phyloP scores from a whole-genome alignment of 2,797 vertebrate genomes.

The Sciurus carolinensis region DNA sequence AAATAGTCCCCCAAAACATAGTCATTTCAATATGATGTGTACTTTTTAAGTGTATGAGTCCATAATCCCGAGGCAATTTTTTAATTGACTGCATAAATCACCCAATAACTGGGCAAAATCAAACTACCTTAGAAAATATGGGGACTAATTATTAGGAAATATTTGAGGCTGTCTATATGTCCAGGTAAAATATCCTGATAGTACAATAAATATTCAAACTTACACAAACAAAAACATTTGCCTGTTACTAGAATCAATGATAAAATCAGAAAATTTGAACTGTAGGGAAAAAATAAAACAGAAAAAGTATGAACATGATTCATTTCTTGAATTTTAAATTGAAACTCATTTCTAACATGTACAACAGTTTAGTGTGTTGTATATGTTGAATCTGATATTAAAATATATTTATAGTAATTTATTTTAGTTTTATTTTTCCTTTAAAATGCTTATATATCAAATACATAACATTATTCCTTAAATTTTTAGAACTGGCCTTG shows the following conservation, averaged over 20 bases:
- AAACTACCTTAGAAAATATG: constrained; percentile 4
- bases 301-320: neutral
- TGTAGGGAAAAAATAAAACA: neutral
- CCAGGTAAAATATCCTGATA: neutral
- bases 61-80: constrained; percentile 26
- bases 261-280: neutral
- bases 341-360: constrained; percentile 20
- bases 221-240: neutral
- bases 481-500: neutral
- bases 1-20: neutral
- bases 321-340: neutral
- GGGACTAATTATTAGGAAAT: constrained; percentile 18
- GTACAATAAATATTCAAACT: neutral
- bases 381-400: neutral
- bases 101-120: neutral
- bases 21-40: constrained; percentile 4
- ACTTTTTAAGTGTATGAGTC: constrained; percentile 3
- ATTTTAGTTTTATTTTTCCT: neutral
- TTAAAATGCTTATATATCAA: neutral
- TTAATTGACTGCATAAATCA: constrained; percentile 40
- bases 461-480: neutral
- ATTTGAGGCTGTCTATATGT: neutral
- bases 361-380: neutral
- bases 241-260: neutral
- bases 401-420: constrained; percentile 10